phyloP scores from a whole-genome alignment of 2,888 invertebrate species.

The Cataglyphis albicans region DNA sequence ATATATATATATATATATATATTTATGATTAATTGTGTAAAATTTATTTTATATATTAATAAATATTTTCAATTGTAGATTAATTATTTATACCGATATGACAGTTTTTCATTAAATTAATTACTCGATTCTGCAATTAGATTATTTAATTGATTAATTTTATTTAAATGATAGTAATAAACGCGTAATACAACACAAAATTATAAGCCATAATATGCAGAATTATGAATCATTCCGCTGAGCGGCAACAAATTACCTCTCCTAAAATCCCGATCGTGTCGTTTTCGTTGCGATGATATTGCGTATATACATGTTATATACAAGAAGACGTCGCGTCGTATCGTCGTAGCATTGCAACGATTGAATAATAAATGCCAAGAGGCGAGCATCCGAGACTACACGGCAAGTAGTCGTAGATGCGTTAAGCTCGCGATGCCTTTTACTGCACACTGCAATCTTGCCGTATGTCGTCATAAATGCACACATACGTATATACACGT shows the following conservation, averaged over 20 bases:
- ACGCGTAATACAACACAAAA: not conserved
- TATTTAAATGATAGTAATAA: not conserved
- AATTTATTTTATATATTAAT: too few relatives aligned
- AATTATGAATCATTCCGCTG: not conserved
- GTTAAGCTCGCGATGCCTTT: slow-evolving; percentile 81
- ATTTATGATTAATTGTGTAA: not conserved
- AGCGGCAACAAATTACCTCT: not conserved
- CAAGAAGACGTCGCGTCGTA: slow-evolving; percentile 38
- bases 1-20: too few relatives aligned
- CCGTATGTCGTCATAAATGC: slow-evolving; percentile 45
- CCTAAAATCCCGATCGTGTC: slow-evolving; percentile 33
- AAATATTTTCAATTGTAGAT: too few relatives aligned
- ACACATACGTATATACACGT: not conserved
- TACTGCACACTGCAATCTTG: slow-evolving; percentile 80
- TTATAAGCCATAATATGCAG: not conserved
- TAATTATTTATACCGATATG: too few relatives aligned
- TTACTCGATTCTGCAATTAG: too few relatives aligned
- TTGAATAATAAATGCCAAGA: slow-evolving; percentile 78
- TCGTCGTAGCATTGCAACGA: slow-evolving; percentile 65
- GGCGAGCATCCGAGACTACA: slow-evolving; percentile 63
- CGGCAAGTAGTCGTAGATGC: slow-evolving; percentile 79
- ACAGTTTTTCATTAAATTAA: too few relatives aligned
- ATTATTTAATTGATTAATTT: too few relatives aligned
- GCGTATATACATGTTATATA: not conserved
- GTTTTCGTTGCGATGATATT: slow-evolving; percentile 13